Conservation (phyloP, 2,113 vertebrate genomes). For the Brienomyrus longianalis region DNA sequence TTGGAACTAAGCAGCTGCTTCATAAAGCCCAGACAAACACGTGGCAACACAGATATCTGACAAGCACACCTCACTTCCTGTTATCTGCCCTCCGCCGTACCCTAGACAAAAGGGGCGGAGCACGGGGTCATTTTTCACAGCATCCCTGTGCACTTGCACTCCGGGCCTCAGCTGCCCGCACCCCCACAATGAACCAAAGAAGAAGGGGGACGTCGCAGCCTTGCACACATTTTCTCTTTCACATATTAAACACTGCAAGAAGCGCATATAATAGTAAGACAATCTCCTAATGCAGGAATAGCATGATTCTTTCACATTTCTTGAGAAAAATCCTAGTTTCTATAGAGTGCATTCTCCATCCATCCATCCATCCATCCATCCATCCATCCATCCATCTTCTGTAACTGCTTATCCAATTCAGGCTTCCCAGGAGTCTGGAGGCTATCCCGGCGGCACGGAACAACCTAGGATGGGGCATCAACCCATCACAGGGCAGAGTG, state of each 20-base stretch:
- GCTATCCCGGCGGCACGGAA: not conserved
- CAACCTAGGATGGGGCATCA: not conserved
- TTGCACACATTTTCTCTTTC: slow-evolving; percentile 21
- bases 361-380: not conserved
- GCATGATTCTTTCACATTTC: not conserved
- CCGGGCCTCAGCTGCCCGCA: not conserved
- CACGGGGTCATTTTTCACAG: not conserved
- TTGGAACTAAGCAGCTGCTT: not conserved
- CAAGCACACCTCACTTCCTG: not conserved
- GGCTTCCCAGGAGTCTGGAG: not conserved
- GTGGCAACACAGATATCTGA: not conserved
- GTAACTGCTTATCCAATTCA: not conserved
- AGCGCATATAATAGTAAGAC: slow-evolving; percentile 31
- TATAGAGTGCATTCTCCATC: not conserved
- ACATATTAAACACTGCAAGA: slow-evolving; percentile 45
- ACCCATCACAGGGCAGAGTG: not conserved
- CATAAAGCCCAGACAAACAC: not conserved
- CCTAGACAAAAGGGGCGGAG: not conserved
- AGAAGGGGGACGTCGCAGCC: not conserved
- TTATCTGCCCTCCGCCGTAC: not conserved
- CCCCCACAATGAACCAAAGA: not conserved
- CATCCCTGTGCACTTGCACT: not conserved
- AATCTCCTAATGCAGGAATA: slow-evolving; percentile 26
- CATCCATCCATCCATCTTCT: not conserved
- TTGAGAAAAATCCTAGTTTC: not conserved